phyloP scores from a whole-genome alignment of 2,113 vertebrate genomes.

The Cavia aperea region DNA sequence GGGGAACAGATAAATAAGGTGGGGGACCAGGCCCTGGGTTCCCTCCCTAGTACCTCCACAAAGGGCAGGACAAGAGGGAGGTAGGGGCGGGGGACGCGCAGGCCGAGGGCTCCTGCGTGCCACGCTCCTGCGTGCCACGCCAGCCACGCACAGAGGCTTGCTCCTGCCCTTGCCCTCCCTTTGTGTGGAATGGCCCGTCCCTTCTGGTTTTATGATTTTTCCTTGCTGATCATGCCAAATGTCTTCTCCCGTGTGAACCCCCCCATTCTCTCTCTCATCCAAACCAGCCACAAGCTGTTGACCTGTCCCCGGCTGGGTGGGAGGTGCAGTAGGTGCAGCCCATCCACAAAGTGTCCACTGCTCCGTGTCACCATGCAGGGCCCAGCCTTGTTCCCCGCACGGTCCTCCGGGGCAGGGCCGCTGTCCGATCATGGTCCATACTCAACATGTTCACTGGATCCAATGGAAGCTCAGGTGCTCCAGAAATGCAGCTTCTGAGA shows the following conservation, averaged over 20 bases:
- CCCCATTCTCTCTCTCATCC: neutral
- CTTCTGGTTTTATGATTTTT: neutral
- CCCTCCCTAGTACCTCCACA: neutral
- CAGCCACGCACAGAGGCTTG: neutral
- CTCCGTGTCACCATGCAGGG: neutral
- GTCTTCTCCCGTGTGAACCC: neutral
- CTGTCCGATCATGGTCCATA: neutral
- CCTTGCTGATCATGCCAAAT: neutral
- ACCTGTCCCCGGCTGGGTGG: neutral
- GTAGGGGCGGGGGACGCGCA: neutral
- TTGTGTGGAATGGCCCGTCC: neutral
- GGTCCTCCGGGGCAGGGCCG: neutral
- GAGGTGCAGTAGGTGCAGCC: fast-evolving
- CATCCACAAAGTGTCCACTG: fast-evolving
- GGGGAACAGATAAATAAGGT: neutral
- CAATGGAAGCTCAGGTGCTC: neutral
- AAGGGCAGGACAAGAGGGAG: neutral
- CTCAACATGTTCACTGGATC: neutral
- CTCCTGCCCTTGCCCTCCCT: neutral
- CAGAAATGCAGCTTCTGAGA: neutral
- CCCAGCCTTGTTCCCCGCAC: neutral
- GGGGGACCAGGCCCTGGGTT: neutral
- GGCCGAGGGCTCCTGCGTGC: neutral
- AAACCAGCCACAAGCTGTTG: fast-evolving
- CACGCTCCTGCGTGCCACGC: fast-evolving